Percentiles rank a stretch among this genome's conserved stretches.
These are phyloP conservation scores for Xestia rhomboidea DNA, from an alignment of 2,888 invertebrate genomes.

Conservation along the genomic window DNA sequence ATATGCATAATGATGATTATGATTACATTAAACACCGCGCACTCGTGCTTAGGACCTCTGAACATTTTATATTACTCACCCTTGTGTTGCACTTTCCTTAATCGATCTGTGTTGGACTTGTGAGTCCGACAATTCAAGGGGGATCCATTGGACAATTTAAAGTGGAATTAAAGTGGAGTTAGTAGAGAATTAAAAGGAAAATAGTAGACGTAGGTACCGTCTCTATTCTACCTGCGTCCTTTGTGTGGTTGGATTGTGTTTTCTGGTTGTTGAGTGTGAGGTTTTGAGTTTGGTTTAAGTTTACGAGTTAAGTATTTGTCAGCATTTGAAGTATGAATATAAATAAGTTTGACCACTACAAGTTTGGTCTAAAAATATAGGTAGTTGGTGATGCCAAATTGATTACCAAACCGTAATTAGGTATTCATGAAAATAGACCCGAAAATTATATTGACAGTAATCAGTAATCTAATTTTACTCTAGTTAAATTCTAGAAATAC, in stretches of 20 bases:
- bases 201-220: conserved; percentile 9
- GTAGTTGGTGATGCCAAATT: too few relatives aligned
- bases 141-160: conserved; percentile 44
- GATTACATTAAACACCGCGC: neutral
- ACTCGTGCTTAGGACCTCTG: neutral
- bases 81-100: conserved; percentile 58
- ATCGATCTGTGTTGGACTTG: conserved; percentile 55
- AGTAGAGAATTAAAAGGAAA: conserved; percentile 44
- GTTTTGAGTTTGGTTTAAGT: neutral
- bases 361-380: neutral
- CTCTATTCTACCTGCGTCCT: neutral
- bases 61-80: conserved; percentile 39
- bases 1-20: too few relatives aligned
- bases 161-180: conserved; percentile 31
- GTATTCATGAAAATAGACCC: neutral
- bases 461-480: neutral
- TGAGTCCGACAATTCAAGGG: conserved; percentile 29
- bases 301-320: neutral
- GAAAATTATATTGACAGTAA: neutral
- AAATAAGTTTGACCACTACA: neutral
- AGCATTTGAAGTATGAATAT: neutral
- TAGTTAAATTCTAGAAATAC: neutral
- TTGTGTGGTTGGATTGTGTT: conserved; percentile 12
- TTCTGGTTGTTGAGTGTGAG: neutral
- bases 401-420: neutral